phyloP scores from a whole-genome alignment of 1,140 invertebrate species.

The Zaprionus camerounensis region DNA sequence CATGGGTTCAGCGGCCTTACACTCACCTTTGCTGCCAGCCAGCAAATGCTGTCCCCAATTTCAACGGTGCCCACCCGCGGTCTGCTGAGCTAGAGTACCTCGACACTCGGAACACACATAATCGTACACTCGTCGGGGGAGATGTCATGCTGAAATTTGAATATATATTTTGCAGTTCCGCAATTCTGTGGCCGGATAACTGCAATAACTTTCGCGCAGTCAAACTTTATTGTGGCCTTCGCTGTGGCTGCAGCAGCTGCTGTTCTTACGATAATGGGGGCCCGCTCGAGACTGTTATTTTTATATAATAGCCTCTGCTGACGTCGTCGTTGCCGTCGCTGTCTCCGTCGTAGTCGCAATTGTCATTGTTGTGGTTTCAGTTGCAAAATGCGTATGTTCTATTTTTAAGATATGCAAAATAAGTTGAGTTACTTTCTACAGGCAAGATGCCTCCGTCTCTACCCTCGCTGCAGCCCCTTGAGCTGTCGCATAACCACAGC shows the following conservation, averaged over 20 bases:
- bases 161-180: constrained; percentile 13
- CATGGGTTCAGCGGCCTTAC: neutral
- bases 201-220: constrained; percentile 51
- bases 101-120: neutral
- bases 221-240: constrained; percentile 45
- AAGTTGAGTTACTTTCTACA: constrained; percentile 64
- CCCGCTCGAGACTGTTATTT: constrained; percentile 51
- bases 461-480: neutral
- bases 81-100: constrained; percentile 1
- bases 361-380: constrained; percentile 53
- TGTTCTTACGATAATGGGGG: constrained; percentile 45
- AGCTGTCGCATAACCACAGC: neutral
- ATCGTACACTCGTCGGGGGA: neutral
- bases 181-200: constrained; percentile 33
- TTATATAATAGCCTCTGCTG: constrained; percentile 65
- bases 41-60: neutral
- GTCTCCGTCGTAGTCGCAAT: constrained; percentile 6
- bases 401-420: constrained; percentile 78
- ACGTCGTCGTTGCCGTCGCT: constrained; percentile 9
- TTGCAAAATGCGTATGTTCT: constrained; percentile 60
- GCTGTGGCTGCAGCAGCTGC: constrained; percentile 31
- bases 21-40: neutral
- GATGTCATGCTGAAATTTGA: constrained; percentile 34
- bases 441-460: neutral
- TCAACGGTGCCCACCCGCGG: neutral